These are phyloP conservation scores for Mormyrus hasselquistii DNA, from an alignment of 2,797 vertebrate genomes.

Conservation along the genomic window DNA sequence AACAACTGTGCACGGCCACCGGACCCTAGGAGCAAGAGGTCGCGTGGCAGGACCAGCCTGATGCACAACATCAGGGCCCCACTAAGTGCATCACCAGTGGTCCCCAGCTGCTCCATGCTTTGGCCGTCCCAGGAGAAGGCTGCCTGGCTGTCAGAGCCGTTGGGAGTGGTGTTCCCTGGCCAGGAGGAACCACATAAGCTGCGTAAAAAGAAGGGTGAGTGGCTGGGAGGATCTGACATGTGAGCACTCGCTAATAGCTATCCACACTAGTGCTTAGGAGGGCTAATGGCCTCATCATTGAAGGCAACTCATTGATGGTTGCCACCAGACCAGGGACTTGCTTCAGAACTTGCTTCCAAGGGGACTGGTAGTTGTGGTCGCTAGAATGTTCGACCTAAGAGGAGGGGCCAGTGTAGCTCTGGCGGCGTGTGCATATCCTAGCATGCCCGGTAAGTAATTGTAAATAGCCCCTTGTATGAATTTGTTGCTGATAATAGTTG, in stretches of 20 bases:
- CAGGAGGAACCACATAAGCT: background rate
- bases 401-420: background rate
- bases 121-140: background rate
- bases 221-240: background rate
- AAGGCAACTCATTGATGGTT: too few relatives aligned
- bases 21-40: background rate
- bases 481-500: background rate
- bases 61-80: background rate
- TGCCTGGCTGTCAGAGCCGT: background rate
- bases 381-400: background rate
- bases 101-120: background rate
- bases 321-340: too few relatives aligned
- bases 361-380: too few relatives aligned
- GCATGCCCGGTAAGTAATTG: background rate
- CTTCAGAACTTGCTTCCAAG: too few relatives aligned
- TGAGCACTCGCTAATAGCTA: background rate
- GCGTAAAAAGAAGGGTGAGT: background rate
- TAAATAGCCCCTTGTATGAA: background rate
- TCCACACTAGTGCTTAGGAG: too few relatives aligned
- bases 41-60: background rate
- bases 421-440: background rate
- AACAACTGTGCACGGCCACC: too few relatives aligned
- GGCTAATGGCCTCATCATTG: too few relatives aligned
- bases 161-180: background rate
- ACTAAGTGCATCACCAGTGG: background rate